Evolutionary conservation across 2,797 vertebrate genomes (phyloP), one percentile per base, ranked within the genome.

Genomic region (Myotis myotis): DNA sequence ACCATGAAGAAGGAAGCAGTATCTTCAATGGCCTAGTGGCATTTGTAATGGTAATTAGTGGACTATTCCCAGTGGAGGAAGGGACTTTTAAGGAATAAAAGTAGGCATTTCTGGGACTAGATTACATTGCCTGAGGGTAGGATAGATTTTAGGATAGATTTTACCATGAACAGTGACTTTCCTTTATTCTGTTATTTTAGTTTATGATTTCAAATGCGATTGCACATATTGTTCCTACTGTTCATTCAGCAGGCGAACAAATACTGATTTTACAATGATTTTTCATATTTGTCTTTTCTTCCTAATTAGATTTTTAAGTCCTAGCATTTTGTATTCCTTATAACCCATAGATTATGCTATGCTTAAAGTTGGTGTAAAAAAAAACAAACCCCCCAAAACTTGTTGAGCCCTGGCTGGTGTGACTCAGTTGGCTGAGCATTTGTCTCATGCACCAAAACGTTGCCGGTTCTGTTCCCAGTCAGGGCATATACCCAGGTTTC

Each of bases 201-300:
- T 76, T 66, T 36, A 8, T 23, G 28, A 53, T 94, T 66, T 22
- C 0, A 89, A 79, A 62, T 76, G 57, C 19, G 71, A 20, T 28
- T 81, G 30, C 53, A 38, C 1, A 19, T 47, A 28, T 41, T 44
- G 13, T 75, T 51, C 19, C 15, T 62, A 30, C 4, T 66, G 17
- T 85, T 81, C 17, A 64, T 92, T 95, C 30, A 93, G 33, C 23
- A 82, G 76, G 41, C 16, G 41, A 36, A 80, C 22, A 36, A 51
- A 60, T 8, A 53, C 36, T 33, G 5, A 87, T 91, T 87, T 95
- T 71, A 92, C 68, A 92, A 19, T 83, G 53, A 60, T 57, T 90
- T 76, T 93, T 94, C 49, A 8, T n/a, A 79, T 85, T 95, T 81
- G 19, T 53, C 44, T 93, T 94, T 93, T 66, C 76, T 83, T 33